A percentile compares a stretch with the other conserved stretches of the same genome.
These are phyloP conservation scores for Anser brachyrhynchus DNA, from an alignment of 2,113 vertebrate species.

Conservation along the genomic window DNA sequence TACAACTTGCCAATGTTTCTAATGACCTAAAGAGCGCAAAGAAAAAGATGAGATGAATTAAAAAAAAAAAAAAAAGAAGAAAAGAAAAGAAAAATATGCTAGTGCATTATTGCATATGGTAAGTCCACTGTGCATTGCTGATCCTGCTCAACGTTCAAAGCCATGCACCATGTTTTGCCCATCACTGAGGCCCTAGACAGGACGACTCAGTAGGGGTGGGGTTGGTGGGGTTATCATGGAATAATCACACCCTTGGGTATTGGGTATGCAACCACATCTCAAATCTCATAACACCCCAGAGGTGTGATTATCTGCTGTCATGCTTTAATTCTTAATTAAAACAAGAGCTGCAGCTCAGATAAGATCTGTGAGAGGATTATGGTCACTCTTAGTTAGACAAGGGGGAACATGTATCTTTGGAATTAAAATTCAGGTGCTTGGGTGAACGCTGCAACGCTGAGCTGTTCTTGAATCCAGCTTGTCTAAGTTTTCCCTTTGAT, in stretches of 20 bases:
- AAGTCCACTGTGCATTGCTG: not conserved
- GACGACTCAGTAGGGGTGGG: not conserved
- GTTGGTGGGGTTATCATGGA: constrained; percentile 25
- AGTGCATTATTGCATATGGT: not conserved
- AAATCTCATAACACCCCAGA: constrained; percentile 56
- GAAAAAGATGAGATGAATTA: not conserved
- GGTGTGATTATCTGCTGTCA: constrained; percentile 69
- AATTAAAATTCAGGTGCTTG: constrained; percentile 30
- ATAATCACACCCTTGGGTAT: constrained; percentile 52
- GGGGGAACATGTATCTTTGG: not conserved
- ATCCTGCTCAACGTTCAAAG: not conserved
- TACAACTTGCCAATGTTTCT: not conserved
- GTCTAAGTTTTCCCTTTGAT: constrained; percentile 9
- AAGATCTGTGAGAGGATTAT: constrained; percentile 52
- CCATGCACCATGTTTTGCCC: not conserved
- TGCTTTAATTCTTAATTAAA: constrained; percentile 77
- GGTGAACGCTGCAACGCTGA: not conserved
- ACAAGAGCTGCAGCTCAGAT: constrained; percentile 58
- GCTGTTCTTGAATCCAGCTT: not conserved
- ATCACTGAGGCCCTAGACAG: not conserved
- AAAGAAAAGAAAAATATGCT: not conserved
- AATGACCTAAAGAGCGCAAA: not conserved
- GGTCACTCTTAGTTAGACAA: constrained; percentile 42
- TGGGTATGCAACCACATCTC: constrained; percentile 55
- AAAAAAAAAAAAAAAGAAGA: not conserved